These are phyloP conservation scores for Microcebus ravelobensis DNA, from an alignment of 2,113 vertebrate species.

Conservation along the genomic window DNA sequence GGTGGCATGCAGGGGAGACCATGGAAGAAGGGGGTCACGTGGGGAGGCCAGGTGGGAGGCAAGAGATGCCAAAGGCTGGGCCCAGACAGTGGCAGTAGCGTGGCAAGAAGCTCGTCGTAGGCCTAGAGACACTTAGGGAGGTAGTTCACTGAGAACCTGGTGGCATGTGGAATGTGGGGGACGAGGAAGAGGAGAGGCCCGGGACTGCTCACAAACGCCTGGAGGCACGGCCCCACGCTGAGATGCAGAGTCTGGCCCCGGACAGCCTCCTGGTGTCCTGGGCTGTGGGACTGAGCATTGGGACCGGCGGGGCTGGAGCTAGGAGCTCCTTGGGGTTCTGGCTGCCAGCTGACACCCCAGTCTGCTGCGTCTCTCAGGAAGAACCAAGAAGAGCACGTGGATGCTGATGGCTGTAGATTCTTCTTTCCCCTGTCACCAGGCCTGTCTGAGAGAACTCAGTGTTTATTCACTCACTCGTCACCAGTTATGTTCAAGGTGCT, in stretches of 20 bases:
- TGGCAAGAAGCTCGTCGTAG: not conserved
- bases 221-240: accelerated
- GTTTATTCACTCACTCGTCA: not conserved
- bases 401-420: not conserved
- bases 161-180: not conserved
- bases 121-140: not conserved
- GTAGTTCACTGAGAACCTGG: not conserved
- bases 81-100: not conserved
- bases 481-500: not conserved
- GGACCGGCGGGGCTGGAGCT: not conserved
- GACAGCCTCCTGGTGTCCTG: not conserved
- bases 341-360: not conserved
- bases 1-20: not conserved
- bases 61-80: not conserved
- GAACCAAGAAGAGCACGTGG: not conserved
- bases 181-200: not conserved
- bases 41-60: not conserved
- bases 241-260: not conserved
- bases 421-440: not conserved
- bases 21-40: accelerated
- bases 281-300: not conserved
- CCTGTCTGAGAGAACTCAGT: slow-evolving; percentile 17
- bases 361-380: not conserved
- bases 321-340: not conserved
- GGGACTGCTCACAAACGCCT: not conserved